Evolutionary conservation across 2,113 vertebrate genomes (phyloP).

Genomic region (Callorhinus ursinus): DNA sequence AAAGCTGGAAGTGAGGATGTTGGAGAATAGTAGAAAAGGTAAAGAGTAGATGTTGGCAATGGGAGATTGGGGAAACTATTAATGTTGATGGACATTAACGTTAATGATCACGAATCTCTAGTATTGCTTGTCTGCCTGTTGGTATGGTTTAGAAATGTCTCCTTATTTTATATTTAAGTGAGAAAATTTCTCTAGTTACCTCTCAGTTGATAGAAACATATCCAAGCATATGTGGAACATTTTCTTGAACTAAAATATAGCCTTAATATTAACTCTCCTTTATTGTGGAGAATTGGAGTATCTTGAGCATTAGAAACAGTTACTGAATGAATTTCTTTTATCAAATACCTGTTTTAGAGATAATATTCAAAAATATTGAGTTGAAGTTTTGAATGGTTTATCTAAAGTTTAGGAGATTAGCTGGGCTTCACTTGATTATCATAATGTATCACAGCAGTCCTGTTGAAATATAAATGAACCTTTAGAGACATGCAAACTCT

Average conservation of each 20-base stretch:
- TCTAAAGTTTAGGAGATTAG: background rate
- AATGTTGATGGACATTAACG: background rate
- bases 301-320: background rate
- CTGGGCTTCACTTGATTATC: background rate
- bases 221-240: background rate
- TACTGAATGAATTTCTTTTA: constrained; percentile 1
- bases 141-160: constrained; percentile 1
- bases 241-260: background rate
- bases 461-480: background rate
- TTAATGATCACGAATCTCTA: background rate
- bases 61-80: background rate
- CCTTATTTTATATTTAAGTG: constrained; percentile 41
- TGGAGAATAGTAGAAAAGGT: background rate
- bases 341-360: constrained; percentile 35
- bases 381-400: constrained; percentile 17
- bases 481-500: background rate
- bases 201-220: constrained; percentile 35
- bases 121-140: background rate
- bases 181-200: constrained; percentile 3
- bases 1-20: background rate
- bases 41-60: background rate
- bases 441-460: background rate
- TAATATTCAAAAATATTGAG: background rate
- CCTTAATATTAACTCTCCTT: background rate
- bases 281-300: background rate